Evolutionary conservation across 2,113 vertebrate genomes (phyloP).

Genomic region (Galemys pyrenaicus): DNA sequence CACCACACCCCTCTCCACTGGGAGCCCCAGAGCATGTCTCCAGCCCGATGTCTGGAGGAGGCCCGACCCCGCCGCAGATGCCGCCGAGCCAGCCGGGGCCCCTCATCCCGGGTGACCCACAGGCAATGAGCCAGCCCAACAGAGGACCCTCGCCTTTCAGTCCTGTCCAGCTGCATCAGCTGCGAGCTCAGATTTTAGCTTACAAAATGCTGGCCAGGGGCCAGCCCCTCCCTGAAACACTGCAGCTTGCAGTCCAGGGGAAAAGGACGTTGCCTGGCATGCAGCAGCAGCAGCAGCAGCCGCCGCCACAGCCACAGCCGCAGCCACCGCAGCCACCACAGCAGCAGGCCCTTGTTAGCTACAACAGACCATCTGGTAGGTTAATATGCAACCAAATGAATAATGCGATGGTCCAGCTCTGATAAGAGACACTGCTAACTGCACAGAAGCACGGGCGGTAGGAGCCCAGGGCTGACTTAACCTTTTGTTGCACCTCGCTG

Average conservation of each 20-base stretch:
- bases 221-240: slow-evolving; percentile 96
- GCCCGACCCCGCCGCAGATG: slow-evolving; percentile 96
- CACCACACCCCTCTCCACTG: slow-evolving; percentile 96
- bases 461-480: background rate
- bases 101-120: slow-evolving; percentile 93
- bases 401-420: background rate
- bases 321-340: background rate
- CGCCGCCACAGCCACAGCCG: background rate
- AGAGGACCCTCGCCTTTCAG: slow-evolving; percentile 96
- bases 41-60: slow-evolving; percentile 97
- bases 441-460: background rate
- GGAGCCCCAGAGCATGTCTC: slow-evolving; percentile 94
- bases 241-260: slow-evolving; percentile 97
- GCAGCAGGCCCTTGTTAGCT: slow-evolving; percentile 83
- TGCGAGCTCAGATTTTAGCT: slow-evolving; percentile 97
- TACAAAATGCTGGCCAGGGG: slow-evolving; percentile 98
- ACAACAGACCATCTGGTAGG: slow-evolving; percentile 93
- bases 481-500: background rate
- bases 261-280: slow-evolving; percentile 96
- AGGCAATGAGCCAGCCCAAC: slow-evolving; percentile 91
- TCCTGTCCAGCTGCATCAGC: slow-evolving; percentile 96
- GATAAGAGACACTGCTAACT: background rate
- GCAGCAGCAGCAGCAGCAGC: slow-evolving; percentile 87
- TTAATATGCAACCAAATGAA: background rate
- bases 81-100: slow-evolving; percentile 91